Evolutionary conservation across 2,888 invertebrate genomes (phyloP), one percentile per base, ranked within the genome.

Genomic region (Platycheirus rosarum): DNA sequence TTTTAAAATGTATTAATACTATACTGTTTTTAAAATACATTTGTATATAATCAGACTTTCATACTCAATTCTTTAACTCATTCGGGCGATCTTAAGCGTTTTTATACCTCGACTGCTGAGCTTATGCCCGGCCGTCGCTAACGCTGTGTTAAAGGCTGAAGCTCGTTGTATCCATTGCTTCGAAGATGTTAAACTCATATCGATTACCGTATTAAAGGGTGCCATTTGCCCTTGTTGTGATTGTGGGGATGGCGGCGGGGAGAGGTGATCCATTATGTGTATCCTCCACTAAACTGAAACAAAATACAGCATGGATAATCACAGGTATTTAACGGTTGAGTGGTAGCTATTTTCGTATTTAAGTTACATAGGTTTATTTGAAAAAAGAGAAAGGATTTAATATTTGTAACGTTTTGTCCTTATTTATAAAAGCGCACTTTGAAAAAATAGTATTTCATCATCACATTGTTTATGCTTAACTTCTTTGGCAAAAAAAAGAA

Each of bases 91-190:
- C 2, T 13, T 32, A 29, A 60, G n/a, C 2, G 1, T 35, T 84
- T 86, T 89, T 85, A 91, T 26, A 32, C 90, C 90, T 87, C 89
- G 85, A 13, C 86, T 86, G 18, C 88, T 89, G 11, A 90, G 84
- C 73, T 90, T 90, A 84, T 90, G 90, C 7, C 88, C 89, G 46
- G 85, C 85, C 13, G 90, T 88, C 37, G 89, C 90, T 68, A 91
- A 88, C 51, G 89, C 91, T 23, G 88, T 88, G 63, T 89, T 90
- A 32, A 90, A 90, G 68, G 90, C 89, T n/a, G 91, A 90, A 20
- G 90, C 90, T 32, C 89, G 85, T 84, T 91, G 90, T 86, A 90
- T 89, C 89, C 90, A 89, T 85, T 88, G 89, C 85, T 90, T 90
- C 53, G 87, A 87, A 23, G 86, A 85, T 26, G 86, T 78, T 35